Evolutionary conservation across 64 coral and sea anemone species (phyloP).

Genomic region (Stylophora pistillata): DNA sequence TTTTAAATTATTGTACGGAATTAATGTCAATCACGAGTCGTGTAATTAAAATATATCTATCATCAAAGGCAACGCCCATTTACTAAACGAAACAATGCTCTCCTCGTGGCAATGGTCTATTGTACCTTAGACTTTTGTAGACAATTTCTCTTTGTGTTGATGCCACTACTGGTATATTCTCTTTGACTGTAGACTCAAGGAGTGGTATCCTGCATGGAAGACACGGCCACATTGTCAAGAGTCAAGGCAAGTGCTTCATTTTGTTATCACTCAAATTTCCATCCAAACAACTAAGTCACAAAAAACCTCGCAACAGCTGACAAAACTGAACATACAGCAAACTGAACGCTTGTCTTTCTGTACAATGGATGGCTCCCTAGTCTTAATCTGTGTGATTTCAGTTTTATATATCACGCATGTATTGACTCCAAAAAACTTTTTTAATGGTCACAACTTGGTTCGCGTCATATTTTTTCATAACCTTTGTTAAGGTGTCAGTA

Average conservation of each 20-base stretch:
- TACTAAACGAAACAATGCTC: too few species aligned
- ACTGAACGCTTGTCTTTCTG: conserved; percentile 14
- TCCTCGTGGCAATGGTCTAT: too few species aligned
- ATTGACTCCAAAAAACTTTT: too few species aligned
- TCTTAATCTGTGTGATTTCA: not conserved
- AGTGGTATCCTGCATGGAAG: conserved; percentile 38
- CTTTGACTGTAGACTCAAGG: conserved; percentile 33
- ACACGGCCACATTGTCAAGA: conserved; percentile 39
- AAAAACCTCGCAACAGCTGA: not conserved
- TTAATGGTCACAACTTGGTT: too few species aligned
- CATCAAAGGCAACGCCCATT: too few species aligned
- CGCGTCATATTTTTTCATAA: too few species aligned
- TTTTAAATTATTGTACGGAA: too few species aligned
- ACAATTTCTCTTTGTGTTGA: not conserved
- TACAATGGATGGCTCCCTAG: not conserved
- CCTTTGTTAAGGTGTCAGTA: too few species aligned
- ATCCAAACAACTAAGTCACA: not conserved
- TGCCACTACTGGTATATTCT: not conserved
- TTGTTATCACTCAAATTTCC: not conserved
- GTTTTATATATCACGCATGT: too few species aligned
- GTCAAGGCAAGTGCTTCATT: conserved; percentile 27
- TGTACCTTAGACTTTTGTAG: not conserved
- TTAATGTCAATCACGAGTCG: too few species aligned
- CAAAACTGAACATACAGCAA: not conserved
- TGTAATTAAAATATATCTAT: too few species aligned